A percentile compares a stretch with the other conserved stretches of the same genome.
Evolutionary conservation across 2,797 vertebrate species (phyloP).

Genomic region (Smutsia temminckii): DNA sequence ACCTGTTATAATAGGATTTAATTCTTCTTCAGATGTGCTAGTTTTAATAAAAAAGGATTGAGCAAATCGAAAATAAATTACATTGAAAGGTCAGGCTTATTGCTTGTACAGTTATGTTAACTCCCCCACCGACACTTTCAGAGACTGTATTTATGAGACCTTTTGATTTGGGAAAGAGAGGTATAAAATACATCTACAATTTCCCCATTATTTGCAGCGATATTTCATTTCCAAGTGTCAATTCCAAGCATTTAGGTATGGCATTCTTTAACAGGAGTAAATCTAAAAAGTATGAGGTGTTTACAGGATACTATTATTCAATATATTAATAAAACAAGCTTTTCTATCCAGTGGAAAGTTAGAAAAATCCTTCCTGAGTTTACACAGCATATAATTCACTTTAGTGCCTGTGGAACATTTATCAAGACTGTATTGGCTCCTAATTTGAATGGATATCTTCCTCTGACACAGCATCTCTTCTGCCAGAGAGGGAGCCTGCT

Average conservation of each 20-base stretch:
- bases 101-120: slow-evolving; percentile 88
- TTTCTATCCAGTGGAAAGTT: slow-evolving; percentile 71
- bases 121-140: slow-evolving; percentile 86
- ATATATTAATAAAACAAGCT: slow-evolving; percentile 78
- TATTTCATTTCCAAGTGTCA: slow-evolving; percentile 83
- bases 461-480: slow-evolving; percentile 61
- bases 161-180: slow-evolving; percentile 85
- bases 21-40: slow-evolving; percentile 89
- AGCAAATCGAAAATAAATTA: slow-evolving; percentile 89
- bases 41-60: slow-evolving; percentile 91
- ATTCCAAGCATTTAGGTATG: slow-evolving; percentile 80
- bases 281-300: slow-evolving; percentile 83
- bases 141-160: slow-evolving; percentile 87
- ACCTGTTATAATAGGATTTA: slow-evolving; percentile 87
- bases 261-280: slow-evolving; percentile 80
- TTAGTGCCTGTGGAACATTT: slow-evolving; percentile 49
- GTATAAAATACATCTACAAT: slow-evolving; percentile 84
- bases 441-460: slow-evolving; percentile 74
- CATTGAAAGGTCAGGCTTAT: slow-evolving; percentile 89
- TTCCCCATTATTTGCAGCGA: slow-evolving; percentile 83
- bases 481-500: slow-evolving; percentile 53
- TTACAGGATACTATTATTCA: slow-evolving; percentile 79
- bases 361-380: slow-evolving; percentile 74
- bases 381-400: slow-evolving; percentile 68
- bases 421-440: slow-evolving; percentile 51